Evolutionary conservation across 2,888 invertebrate genomes (phyloP).

Genomic region (Phyllotreta cruciferae): DNA sequence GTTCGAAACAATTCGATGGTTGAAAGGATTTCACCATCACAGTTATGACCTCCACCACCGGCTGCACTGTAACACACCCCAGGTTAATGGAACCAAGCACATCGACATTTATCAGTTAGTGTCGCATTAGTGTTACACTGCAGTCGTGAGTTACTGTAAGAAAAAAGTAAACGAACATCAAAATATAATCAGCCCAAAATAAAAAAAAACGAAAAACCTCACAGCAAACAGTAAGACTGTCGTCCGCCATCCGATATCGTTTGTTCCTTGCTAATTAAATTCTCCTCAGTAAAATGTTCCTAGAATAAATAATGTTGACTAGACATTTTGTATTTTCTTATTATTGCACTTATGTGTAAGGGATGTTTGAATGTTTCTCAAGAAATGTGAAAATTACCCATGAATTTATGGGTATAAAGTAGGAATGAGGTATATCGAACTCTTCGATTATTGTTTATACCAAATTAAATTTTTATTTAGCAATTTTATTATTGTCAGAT

Average conservation of each 20-base stretch:
- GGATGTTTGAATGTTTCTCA: too few relatives aligned
- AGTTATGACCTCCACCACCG: conserved; percentile 56
- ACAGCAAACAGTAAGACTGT: conserved; percentile 59
- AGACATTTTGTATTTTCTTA: too few relatives aligned
- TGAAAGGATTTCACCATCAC: conserved; percentile 35
- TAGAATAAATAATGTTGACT: conserved; percentile 10
- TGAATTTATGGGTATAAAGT: too few relatives aligned
- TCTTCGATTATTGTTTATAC: too few relatives aligned
- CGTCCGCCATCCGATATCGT: conserved; percentile 46
- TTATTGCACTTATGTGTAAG: too few relatives aligned
- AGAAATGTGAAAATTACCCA: too few relatives aligned
- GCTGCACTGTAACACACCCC: conserved; percentile 60
- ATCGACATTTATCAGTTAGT: conserved; percentile 59
- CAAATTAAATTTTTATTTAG: too few relatives aligned
- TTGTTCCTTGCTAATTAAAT: conserved; percentile 9
- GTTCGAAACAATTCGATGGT: neutral
- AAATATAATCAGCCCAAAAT: conserved; percentile 60
- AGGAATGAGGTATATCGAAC: too few relatives aligned
- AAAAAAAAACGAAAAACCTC: conserved; percentile 59
- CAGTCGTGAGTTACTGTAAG: conserved; percentile 60
- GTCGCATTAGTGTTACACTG: conserved; percentile 62
- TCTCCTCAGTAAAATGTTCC: conserved; percentile 11
- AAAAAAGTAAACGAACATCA: conserved; percentile 58
- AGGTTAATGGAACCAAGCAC: conserved; percentile 59
- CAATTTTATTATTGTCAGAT: too few relatives aligned